Conservation (phyloP, 2,888 invertebrate species). For the Nemotelus pantherinus region DNA sequence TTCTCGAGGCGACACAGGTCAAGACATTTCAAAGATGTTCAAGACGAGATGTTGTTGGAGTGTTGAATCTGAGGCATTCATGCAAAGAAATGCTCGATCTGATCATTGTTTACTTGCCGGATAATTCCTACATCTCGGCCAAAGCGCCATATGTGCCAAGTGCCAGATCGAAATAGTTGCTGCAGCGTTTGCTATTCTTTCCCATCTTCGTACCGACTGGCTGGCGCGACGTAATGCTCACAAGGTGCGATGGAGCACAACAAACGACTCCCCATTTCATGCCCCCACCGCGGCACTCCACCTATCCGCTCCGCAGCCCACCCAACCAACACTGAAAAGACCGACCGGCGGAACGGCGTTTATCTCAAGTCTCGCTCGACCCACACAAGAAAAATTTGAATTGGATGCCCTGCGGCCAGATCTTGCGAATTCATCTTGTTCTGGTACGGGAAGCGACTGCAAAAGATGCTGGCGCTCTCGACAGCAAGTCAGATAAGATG, state of each 20-base stretch:
- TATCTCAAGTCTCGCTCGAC: constrained; percentile 15
- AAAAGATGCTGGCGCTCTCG: constrained; percentile 12
- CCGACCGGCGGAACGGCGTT: constrained; percentile 3
- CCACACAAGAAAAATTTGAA: constrained; percentile 35
- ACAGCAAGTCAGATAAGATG: not conserved
- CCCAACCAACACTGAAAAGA: constrained; percentile 18
- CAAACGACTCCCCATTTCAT: not conserved
- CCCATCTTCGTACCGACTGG: constrained; percentile 10
- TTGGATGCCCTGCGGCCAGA: constrained; percentile 39
- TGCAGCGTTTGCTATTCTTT: not conserved
- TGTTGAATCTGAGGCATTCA: constrained; percentile 4
- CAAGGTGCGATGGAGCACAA: constrained; percentile 34
- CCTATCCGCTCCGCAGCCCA: not conserved
- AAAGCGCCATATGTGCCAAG: constrained; percentile 41
- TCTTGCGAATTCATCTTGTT: constrained; percentile 35
- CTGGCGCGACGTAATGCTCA: constrained; percentile 26
- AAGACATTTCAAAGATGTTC: not conserved
- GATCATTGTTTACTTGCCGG: constrained; percentile 26
- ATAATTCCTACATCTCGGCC: constrained; percentile 27
- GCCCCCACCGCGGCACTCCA: not conserved
- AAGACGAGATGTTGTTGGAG: not conserved
- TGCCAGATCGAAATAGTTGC: constrained; percentile 38
- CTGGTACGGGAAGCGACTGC: constrained; percentile 23
- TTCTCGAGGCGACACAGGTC: not conserved
- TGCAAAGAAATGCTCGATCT: not conserved